Evolutionary conservation across 35 echinoderm and acorn worm species (phyloP).

Genomic region (Apostichopus japonicus): DNA sequence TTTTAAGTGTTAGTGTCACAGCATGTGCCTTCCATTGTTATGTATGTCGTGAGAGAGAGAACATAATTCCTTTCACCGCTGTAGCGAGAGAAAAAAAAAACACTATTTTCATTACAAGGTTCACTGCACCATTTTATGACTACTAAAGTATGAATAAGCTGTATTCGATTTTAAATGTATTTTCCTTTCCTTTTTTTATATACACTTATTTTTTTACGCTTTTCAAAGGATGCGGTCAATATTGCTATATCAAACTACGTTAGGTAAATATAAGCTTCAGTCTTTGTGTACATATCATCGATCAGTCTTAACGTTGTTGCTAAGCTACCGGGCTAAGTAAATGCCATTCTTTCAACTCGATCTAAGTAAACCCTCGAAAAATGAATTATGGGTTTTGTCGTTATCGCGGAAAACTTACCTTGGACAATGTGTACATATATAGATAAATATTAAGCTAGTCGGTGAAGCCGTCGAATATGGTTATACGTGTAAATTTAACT

Average conservation of each 20-base stretch:
- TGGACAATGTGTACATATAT: neutral
- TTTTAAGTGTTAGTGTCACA: no score
- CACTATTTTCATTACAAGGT: no score
- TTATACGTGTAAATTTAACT: no score
- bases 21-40: no score
- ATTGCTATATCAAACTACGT: constrained; percentile 11
- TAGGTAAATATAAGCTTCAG: neutral
- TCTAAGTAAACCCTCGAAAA: constrained; percentile 27
- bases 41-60: no score
- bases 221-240: constrained; percentile 11
- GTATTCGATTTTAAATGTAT: neutral
- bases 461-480: no score
- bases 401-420: neutral
- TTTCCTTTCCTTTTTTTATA: neutral
- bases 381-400: constrained; percentile 22
- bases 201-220: neutral
- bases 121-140: no score
- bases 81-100: no score
- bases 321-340: neutral
- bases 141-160: no score
- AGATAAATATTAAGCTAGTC: neutral
- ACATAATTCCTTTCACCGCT: no score
- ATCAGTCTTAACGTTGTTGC: constrained; percentile 20
- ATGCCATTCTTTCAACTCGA: neutral
- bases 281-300: constrained; percentile 20